Evolutionary conservation across 2,888 invertebrate genomes (phyloP), one percentile per base, ranked within the genome.

Genomic region (Phlogophora meticulosa): DNA sequence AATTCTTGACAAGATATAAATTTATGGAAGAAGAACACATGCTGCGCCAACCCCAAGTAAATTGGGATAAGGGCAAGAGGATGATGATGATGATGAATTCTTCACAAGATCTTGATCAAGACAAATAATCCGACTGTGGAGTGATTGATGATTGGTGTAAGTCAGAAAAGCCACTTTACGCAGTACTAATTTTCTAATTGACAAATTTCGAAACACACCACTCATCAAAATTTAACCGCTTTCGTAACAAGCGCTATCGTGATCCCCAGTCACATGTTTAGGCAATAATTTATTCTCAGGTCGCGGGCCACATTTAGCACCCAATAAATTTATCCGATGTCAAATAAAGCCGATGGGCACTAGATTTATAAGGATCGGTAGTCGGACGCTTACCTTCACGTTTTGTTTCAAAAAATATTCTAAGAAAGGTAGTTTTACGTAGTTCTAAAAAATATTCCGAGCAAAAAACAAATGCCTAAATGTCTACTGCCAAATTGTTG

Each of bases 321-420:
- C 90, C 91, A 84, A 93, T 93, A 93, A 93, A 94, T 93, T 90
- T 89, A 89, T 88, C 87, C 85, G 82, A 76, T 88, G 92, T 92
- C 93, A 89, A 91, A 91, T 91, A 90, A 89, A 87, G 88, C 88
- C 88, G 85, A 85, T 87, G 85, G 79, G 79, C 80, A 83, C 82
- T 87, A 87, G 87, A 90, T 91, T 90, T 91, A 91, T 89, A 85
- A 71, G 79, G 84, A 85, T 70, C 66, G 72, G 61, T 76, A 70
- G 73, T 66, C 61, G 61, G 64, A 80, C 76, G 80, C 81, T 85
- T 86, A 87, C 84, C 86, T 81, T 81, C 7, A 55, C 71, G 38
- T 66, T 79, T 68, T 58, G 66, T 61, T 65, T 48, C 43, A 36
- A 24, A 67, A 76, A 79, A 78, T 55, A 58, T 75, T 42, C 40